Conservation (phyloP, 2,888 invertebrate genomes). For the Galeopsomyia nigrocyanea region DNA sequence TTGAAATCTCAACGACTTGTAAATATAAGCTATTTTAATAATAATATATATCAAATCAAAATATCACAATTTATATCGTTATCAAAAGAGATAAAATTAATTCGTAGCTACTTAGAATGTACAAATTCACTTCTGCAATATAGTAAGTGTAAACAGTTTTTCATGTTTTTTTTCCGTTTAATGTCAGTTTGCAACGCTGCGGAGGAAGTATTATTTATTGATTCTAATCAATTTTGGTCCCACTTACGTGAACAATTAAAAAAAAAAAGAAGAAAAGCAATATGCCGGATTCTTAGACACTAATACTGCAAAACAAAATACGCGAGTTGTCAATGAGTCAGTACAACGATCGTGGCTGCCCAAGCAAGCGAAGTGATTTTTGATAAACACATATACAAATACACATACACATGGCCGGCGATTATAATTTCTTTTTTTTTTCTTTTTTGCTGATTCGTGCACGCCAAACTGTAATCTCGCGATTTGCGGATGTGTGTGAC, state of each 20-base stretch:
- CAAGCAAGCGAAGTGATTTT: no score
- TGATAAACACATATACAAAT: constrained; percentile 12
- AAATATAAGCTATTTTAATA: constrained; percentile 44
- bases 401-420: neutral
- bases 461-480: no score
- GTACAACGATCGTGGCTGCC: neutral
- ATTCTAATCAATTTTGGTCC: constrained; percentile 46
- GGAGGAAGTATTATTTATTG: constrained; percentile 14
- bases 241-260: constrained; percentile 15
- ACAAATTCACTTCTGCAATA: constrained; percentile 34
- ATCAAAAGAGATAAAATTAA: constrained; percentile 47
- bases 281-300: constrained; percentile 28
- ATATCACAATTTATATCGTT: constrained; percentile 46
- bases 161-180: neutral
- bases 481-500: neutral
- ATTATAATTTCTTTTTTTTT: neutral
- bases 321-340: constrained; percentile 21
- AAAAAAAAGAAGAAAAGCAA: neutral
- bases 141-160: constrained; percentile 26
- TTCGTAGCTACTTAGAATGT: constrained; percentile 42
- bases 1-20: constrained; percentile 26
- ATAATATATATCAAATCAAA: constrained; percentile 41
- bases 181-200: neutral
- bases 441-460: neutral
- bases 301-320: constrained; percentile 47